Conservation (phyloP, 2,113 vertebrate species). For the Diadophis punctatus region DNA sequence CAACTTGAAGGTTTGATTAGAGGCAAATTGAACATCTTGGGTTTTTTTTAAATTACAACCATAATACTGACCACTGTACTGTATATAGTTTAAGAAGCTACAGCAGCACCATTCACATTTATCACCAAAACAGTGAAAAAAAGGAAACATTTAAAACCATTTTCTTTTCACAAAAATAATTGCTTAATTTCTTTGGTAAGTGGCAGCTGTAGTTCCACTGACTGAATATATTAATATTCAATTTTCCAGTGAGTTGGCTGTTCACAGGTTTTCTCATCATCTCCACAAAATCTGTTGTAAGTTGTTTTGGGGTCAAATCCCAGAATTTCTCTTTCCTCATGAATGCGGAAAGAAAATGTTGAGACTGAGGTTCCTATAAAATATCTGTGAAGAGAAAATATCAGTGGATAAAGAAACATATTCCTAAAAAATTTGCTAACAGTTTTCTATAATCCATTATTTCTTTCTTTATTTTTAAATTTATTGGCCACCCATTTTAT, state of each 20-base stretch:
- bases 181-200: constrained; percentile 12
- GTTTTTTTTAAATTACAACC: not conserved
- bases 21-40: not conserved
- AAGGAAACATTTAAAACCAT: not conserved
- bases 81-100: not conserved
- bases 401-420: no score
- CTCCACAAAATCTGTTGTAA: constrained; percentile 94
- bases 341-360: constrained; percentile 97
- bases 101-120: not conserved
- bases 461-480: not conserved
- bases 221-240: constrained; percentile 71
- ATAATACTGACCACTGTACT: not conserved
- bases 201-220: not conserved
- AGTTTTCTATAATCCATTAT: not conserved
- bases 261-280: constrained; percentile 85
- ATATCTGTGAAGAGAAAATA: constrained; percentile 67
- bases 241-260: constrained; percentile 98
- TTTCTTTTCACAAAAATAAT: not conserved
- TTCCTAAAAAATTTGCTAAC: not conserved
- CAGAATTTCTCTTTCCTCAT: constrained; percentile 93
- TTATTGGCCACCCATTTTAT: not conserved
- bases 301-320: constrained; percentile 92
- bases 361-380: constrained; percentile 96
- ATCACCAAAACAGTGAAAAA: not conserved
- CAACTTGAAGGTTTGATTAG: not conserved